Base-by-base conservation (phyloP, 2,888 invertebrate species). In the Pyrochroa serraticornis region DNA sequence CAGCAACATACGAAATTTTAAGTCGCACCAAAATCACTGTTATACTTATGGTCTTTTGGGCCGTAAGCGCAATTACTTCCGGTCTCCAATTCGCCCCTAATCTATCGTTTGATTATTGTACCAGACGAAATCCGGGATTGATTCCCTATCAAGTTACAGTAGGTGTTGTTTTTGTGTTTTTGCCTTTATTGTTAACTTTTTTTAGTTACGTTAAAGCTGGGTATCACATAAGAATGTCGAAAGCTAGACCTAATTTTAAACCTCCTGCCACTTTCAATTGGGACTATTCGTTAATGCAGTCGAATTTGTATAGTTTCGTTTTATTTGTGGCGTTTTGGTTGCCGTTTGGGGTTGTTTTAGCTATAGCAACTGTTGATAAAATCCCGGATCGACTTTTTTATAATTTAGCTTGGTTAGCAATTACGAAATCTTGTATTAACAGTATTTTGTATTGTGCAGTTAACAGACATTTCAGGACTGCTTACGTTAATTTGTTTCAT, bases 401-500 rank as follows among this genome's bases (percentile, higher is more conserved):
- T 75, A 83, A 85, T 63, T 78, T 86, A 39, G 87, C 86, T 8
- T 90, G 89, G 88, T 73, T 90, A 52, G 91, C 88, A 0, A 78
- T 90, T 8, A 82, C 84, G 64, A 89, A 91, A 64, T 86, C 89
- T 0, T 84, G 88, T 63, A 75, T 90, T 61, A 87, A 88, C 61
- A 87, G 86, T 65, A 81, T 87, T 13, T 72, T 91, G 34, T 88
- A 88, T 73, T 85, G 87, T 69, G 77, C 84, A 3, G 78, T 86
- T n/a, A 88, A 90, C 71, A 70, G 78, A 6, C 86, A 86, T 71
- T 91, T 91, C 72, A 82, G 90, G 34, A 84, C 83, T 56, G 89
- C 90, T 5, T 92, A 89, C 74, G 81, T 86, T 8, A 87, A 87
- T 71, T 79, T 92, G 6, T 92, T 91, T 72, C 87, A 89, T 71